Base-by-base conservation (phyloP, 2,797 vertebrate species). In the Protosalanx chinensis region DNA sequence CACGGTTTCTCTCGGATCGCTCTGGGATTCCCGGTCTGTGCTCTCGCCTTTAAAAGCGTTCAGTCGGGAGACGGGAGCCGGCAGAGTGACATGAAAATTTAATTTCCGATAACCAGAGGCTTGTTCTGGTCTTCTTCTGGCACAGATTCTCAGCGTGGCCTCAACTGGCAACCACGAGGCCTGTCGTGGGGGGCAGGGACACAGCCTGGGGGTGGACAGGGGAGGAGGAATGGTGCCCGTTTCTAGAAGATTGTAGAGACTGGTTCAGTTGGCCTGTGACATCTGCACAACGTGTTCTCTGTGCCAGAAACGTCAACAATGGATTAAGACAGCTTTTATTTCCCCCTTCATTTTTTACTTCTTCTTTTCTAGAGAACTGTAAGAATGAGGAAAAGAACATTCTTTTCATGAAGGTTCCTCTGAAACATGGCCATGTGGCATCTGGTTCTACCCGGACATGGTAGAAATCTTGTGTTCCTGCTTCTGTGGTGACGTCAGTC, bases 61-160 rank as follows among this genome's bases (percentile, higher is more conserved):
- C 82, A 82, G 86, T 81, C 77, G 75, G 80, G 80, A 84, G 81
- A 81, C 72, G 81, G 84, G 85, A 79, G 78, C 82, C 81, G 67
- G 85, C 82, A 80, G 68, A 85, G 80, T 51, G 76, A 75, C 76
- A 90, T 90, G 84, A 89, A 88, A 90, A 85, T 91, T 89, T 91
- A 80, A 91, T 90, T 90, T 80, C 78, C 62, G 84, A 89, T 83
- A 87, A 85, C 77, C 84, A 82, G 79, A 83, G 81, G 83, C 87
- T 86, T 13, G 85, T 85, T 79, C 76, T 81, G 79, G 74, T 82
- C 23, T 37, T 82, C 80, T 85, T 53, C 30, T 27, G 67, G 73
- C 27, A 57, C 67, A 76, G 7, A 13, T 46, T 46, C 41, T 72
- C 16, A 57, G 70, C 79, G 74, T 85, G 79, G 82, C 83, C 81